Base-by-base conservation (phyloP, 2,888 invertebrate species). In the Pterostichus madidus region DNA sequence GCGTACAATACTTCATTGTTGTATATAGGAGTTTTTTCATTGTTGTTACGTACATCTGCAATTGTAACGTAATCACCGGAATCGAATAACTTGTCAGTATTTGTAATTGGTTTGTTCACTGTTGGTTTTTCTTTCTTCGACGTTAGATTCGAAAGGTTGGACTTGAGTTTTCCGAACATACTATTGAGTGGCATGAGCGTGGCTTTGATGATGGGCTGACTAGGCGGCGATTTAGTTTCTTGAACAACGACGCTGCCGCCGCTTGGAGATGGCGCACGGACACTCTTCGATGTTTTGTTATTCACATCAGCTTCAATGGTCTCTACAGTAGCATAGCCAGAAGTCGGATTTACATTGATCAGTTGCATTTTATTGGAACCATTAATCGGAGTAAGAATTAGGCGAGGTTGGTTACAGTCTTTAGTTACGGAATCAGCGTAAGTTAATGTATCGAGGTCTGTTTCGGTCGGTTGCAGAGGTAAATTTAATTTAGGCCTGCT, bases 21-120 rank as follows among this genome's bases (percentile, higher is more conserved):
- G 24, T 24, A 24, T 4, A 85, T 85, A 8, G 86, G 78, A 11
- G 86, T 84, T 87, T 93, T 94, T 87, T 94, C 93, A 87, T 96
- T 95, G 87, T 95, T 95, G 88, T 95, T 95, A 88, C 94, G 93
- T 81, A 95, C 94, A 89, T 96, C 96, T 56, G 96, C 94, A 87
- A 96, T 95, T 75, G 96, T 96, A 8, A 96, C 96, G 89, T 96
- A 96, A 91, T 96, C 96, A 85, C 96, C 96, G 83, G 93, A 91
- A 89, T 94, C 95, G 61, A 84, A 84, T 24, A 24, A 24, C 24
- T 39, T 39, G 39, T 39, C 39, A 39, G 7, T 39, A 39, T 7
- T 39, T 39, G 8, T 0, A 7, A 52, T 10, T 8, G 64, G 44
- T 61, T 56, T 31, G 84, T 77, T 92, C 85, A 89, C 90, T 10